phyloP scores from a whole-genome alignment of 1,140 invertebrate species.

The Heterodera carotae region DNA sequence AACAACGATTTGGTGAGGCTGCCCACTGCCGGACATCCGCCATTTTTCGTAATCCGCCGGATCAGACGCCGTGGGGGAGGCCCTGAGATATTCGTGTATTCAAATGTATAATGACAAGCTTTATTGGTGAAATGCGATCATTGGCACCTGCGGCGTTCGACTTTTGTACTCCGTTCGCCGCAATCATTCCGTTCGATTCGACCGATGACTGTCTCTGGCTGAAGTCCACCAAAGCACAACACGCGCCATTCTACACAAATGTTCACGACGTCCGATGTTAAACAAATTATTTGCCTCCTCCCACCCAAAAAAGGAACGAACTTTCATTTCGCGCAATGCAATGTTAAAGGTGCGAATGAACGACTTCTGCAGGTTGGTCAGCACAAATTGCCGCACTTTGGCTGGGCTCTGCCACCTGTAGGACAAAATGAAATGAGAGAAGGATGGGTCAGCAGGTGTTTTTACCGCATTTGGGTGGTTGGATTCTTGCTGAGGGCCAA shows the following conservation, averaged over 20 bases:
- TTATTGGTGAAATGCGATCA: not conserved
- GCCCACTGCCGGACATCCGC: not conserved
- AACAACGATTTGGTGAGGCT: not conserved
- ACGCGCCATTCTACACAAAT: slow-evolving; percentile 21
- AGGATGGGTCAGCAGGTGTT: not conserved
- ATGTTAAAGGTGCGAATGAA: slow-evolving; percentile 53
- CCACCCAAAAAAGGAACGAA: not conserved
- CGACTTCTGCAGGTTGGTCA: slow-evolving; percentile 45
- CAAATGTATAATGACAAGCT: not conserved
- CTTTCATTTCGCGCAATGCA: slow-evolving; percentile 57
- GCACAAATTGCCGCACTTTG: not conserved
- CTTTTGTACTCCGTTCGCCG: not conserved
- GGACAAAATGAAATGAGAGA: not conserved
- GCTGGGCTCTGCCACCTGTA: not conserved
- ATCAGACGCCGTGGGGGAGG: not conserved
- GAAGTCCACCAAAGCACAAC: slow-evolving; percentile 27
- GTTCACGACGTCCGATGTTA: no score
- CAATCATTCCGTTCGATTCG: slow-evolving; percentile 13
- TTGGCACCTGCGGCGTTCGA: not conserved
- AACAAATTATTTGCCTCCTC: no score
- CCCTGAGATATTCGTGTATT: not conserved
- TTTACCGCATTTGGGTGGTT: slow-evolving; percentile 2
- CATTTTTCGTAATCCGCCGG: not conserved
- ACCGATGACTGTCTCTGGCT: slow-evolving; percentile 16
- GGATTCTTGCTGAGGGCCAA: slow-evolving; percentile 16